Base-by-base conservation (phyloP, 1,140 invertebrate genomes). In the Stegodyphus dumicola region DNA sequence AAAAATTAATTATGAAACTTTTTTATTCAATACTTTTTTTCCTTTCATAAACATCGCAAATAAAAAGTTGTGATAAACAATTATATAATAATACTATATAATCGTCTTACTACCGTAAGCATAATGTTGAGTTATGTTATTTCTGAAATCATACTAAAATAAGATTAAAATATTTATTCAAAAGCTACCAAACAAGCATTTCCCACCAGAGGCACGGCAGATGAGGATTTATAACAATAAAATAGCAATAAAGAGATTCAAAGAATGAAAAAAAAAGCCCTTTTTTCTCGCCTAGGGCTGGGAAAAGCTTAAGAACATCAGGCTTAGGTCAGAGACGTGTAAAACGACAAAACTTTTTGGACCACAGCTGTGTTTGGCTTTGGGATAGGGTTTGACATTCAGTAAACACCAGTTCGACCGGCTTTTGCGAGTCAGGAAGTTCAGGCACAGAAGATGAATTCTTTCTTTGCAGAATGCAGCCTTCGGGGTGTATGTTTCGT, bases 361-460 rank as follows among this genome's bases (percentile, higher is more conserved):
- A 48, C 52, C 64, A 77, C 81, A 85, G 81, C 81, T 85, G 81
- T 85, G 81, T 85, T 85, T 85, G 74, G 81, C 70, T 85, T 85
- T 85, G 17, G 81, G 81, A 83, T 83, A 75, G 71, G 54, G 71
- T 83, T 81, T 74, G 67, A 81, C 74, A 74, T 51, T 49, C 11
- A 13, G 60, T 54, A 67, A 79, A 76, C 81, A 85, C 81, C 81
- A 74, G 81, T 85, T 70, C 64, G 17, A 85, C 81, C 81, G 81
- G 81, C 81, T 85, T 70, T 69, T n/a, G 13, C n/a, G 64, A 77
- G 69, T 77, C 73, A 77, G 73, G 81, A 77, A 85, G 73, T 77
- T 60, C 13, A 17, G 17, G 18, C 5, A 66, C 18, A 13, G 51
- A 65, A 60, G 69, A 64, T 67, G 56, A 33, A 77, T 77, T 67